Evolutionary conservation across 2,888 invertebrate genomes (phyloP).

Genomic region (Gryllus longicercus): DNA sequence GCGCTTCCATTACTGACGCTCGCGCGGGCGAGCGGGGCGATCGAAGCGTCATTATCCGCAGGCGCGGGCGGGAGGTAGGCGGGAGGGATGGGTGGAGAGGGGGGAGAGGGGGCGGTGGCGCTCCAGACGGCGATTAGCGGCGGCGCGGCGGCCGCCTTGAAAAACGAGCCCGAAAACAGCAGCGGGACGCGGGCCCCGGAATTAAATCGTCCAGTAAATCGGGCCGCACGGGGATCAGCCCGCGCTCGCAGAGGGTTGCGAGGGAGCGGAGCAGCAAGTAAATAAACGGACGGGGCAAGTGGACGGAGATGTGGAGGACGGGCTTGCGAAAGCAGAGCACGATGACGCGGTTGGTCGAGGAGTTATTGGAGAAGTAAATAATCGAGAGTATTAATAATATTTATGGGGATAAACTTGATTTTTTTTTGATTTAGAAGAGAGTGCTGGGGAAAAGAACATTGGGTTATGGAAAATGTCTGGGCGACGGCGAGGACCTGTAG

Average conservation of each 20-base stretch:
- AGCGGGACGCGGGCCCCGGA: background rate
- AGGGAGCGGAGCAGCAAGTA: too few relatives aligned
- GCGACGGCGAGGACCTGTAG: too few relatives aligned
- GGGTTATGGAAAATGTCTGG: too few relatives aligned
- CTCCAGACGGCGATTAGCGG: constrained; percentile 17
- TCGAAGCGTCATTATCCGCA: constrained; percentile 5
- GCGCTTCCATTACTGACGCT: background rate
- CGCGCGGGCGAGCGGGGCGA: background rate
- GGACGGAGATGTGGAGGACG: background rate
- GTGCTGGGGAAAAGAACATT: too few relatives aligned
- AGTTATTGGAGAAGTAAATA: too few relatives aligned
- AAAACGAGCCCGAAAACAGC: constrained; percentile 17
- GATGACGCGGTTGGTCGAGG: too few relatives aligned
- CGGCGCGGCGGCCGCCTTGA: background rate
- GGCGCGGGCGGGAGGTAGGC: background rate
- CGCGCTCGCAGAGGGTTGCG: background rate
- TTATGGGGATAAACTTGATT: too few relatives aligned
- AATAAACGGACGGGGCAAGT: background rate
- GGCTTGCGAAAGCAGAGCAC: too few relatives aligned
- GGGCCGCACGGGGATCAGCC: background rate
- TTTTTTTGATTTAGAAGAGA: too few relatives aligned
- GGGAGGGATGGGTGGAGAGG: too few relatives aligned
- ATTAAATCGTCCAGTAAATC: constrained; percentile 17
- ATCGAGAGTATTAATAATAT: too few relatives aligned
- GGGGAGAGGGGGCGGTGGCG: background rate